phyloP scores from a whole-genome alignment of 2,113 vertebrate genomes.

The Rhegmatorhina hoffmannsi region DNA sequence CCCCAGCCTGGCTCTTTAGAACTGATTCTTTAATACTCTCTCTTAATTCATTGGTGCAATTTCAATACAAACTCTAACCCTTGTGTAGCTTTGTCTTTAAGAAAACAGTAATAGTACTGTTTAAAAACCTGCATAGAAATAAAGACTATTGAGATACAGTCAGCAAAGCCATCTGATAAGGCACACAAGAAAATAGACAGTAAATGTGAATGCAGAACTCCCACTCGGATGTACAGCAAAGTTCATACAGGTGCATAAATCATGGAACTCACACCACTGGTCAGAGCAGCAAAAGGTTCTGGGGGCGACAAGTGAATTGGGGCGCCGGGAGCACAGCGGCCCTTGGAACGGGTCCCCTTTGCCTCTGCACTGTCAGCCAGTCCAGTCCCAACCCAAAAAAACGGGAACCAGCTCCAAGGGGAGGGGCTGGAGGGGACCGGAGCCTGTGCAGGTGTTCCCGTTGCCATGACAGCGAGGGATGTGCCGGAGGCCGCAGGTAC shows the following conservation, averaged over 20 bases:
- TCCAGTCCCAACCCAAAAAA: accelerated
- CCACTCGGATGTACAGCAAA: constrained; percentile 79
- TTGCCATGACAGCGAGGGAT: not conserved
- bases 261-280: constrained; percentile 59
- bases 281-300: constrained; percentile 66
- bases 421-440: accelerated
- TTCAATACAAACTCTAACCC: constrained; percentile 77
- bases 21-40: not conserved
- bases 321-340: not conserved
- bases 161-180: constrained; percentile 85
- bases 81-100: constrained; percentile 66
- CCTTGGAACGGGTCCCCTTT: not conserved
- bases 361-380: not conserved
- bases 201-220: constrained; percentile 87
- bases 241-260: constrained; percentile 81
- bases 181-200: constrained; percentile 88
- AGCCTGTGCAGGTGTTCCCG: not conserved
- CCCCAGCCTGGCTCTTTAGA: constrained; percentile 53
- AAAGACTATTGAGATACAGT: constrained; percentile 83
- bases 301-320: constrained; percentile 50
- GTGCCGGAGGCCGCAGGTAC: accelerated
- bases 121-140: constrained; percentile 86
- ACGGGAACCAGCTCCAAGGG: accelerated
- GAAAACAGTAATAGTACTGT: constrained; percentile 77
- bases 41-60: constrained; percentile 57